Conservation (phyloP, 2,888 invertebrate species). For the Acanthosoma haemorrhoidale region DNA sequence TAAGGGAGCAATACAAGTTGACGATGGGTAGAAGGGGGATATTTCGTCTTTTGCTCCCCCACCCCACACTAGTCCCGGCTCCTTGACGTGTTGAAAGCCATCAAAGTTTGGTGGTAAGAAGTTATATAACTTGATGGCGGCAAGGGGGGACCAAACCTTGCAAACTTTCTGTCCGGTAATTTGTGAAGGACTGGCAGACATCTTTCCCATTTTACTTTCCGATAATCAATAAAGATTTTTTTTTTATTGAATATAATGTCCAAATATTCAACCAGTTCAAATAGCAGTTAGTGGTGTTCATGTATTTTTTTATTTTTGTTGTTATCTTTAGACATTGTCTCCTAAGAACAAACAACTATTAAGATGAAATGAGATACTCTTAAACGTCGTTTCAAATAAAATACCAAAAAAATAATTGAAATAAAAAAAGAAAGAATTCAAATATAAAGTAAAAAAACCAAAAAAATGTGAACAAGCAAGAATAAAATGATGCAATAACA, state of each 20-base stretch:
- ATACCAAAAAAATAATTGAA: too few relatives aligned
- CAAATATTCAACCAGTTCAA: not conserved
- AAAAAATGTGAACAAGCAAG: too few relatives aligned
- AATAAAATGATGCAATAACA: too few relatives aligned
- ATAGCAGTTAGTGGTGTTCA: not conserved
- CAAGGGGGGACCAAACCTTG: slow-evolving; percentile 8
- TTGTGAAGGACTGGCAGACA: slow-evolving; percentile 6
- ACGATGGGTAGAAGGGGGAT: slow-evolving; percentile 16
- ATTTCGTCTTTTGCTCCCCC: slow-evolving; percentile 8
- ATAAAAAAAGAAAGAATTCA: too few relatives aligned
- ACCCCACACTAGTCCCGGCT: slow-evolving; percentile 1
- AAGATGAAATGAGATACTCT: too few relatives aligned
- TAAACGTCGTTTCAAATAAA: too few relatives aligned
- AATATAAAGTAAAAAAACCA: too few relatives aligned
- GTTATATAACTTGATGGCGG: slow-evolving; percentile 33
- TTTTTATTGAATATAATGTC: not conserved
- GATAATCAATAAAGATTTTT: slow-evolving; percentile 18
- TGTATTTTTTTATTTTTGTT: too few relatives aligned
- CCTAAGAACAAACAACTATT: too few relatives aligned
- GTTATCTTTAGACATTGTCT: too few relatives aligned
- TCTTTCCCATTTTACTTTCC: not conserved
- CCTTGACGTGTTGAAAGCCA: slow-evolving; percentile 36
- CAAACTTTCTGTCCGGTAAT: slow-evolving; percentile 24
- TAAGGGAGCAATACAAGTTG: slow-evolving; percentile 20
- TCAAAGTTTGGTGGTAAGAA: slow-evolving; percentile 37